phyloP scores from a whole-genome alignment of 2,888 invertebrate species.

The Bellardia bayeri region DNA sequence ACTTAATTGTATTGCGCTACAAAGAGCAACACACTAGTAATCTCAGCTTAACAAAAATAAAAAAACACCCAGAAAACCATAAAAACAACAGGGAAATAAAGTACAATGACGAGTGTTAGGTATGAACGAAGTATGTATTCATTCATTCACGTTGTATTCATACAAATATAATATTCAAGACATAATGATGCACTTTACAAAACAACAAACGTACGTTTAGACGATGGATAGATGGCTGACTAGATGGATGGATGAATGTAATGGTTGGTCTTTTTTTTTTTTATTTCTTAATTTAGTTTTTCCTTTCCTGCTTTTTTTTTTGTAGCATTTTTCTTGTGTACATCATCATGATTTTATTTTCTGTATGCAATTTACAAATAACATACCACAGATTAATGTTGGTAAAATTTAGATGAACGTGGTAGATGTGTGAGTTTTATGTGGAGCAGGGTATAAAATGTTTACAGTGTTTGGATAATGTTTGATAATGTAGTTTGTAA shows the following conservation, averaged over 20 bases:
- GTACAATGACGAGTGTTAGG: constrained; percentile 40
- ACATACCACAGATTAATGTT: constrained; percentile 67
- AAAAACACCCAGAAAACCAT: neutral
- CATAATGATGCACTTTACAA: constrained; percentile 69
- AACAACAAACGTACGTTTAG: constrained; percentile 58
- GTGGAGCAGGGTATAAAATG: neutral
- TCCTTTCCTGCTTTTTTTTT: neutral
- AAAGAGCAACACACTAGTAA: constrained; percentile 22
- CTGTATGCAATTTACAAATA: constrained; percentile 44
- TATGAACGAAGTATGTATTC: constrained; percentile 25
- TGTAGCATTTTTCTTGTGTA: neutral
- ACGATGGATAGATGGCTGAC: constrained; percentile 27
- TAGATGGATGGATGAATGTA: constrained; percentile 19
- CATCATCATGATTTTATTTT: constrained; percentile 33
- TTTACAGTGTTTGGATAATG: neutral
- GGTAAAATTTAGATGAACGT: constrained; percentile 41
- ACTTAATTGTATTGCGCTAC: constrained; percentile 67
- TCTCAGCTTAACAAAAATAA: neutral
- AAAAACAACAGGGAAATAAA: constrained; percentile 15
- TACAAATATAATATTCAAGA: constrained; percentile 47
- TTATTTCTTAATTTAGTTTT: neutral
- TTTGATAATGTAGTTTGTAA: constrained; percentile 13
- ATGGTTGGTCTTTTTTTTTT: constrained; percentile 38
- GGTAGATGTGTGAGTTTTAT: neutral
- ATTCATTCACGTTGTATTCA: constrained; percentile 26